A percentile compares a stretch with the other conserved stretches of the same genome.
phyloP scores from a whole-genome alignment of 1,140 invertebrate species.

The Saccostrea glomerata region DNA sequence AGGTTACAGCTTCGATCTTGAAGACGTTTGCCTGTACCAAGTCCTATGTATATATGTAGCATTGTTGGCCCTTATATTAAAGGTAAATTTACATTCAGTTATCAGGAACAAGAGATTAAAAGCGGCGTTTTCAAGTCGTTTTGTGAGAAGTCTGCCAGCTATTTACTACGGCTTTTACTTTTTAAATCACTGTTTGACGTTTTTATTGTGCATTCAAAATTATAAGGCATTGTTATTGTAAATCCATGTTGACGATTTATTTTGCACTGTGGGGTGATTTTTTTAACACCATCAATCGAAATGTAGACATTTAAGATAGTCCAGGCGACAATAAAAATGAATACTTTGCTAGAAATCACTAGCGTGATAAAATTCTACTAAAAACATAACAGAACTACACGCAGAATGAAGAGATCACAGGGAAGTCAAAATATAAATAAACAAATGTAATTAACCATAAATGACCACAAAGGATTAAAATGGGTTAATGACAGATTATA shows the following conservation, averaged over 20 bases:
- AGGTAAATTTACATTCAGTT: constrained; percentile 33
- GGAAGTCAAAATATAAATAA: too few species aligned
- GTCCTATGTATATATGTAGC: background rate
- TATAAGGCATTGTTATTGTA: background rate
- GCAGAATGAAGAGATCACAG: too few species aligned
- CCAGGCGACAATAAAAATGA: too few species aligned
- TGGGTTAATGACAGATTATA: too few species aligned
- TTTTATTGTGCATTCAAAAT: background rate
- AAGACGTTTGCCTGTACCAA: constrained; percentile 6
- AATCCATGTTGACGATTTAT: constrained; percentile 7
- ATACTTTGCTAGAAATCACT: too few species aligned
- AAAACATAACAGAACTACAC: too few species aligned
- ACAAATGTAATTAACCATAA: too few species aligned
- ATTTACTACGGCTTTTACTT: constrained; percentile 9
- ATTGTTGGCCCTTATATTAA: constrained; percentile 32
- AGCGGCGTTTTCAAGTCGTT: background rate
- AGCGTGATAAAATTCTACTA: too few species aligned
- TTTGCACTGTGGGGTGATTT: background rate
- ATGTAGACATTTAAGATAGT: background rate
- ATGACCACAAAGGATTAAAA: too few species aligned
- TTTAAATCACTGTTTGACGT: constrained; percentile 38
- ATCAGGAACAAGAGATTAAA: constrained; percentile 28
- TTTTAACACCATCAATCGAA: background rate
- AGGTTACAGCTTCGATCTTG: constrained; percentile 31
- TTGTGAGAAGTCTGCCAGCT: constrained; percentile 26